Base-by-base conservation (phyloP, 1,140 invertebrate genomes). In the Drosophila lowei region DNA sequence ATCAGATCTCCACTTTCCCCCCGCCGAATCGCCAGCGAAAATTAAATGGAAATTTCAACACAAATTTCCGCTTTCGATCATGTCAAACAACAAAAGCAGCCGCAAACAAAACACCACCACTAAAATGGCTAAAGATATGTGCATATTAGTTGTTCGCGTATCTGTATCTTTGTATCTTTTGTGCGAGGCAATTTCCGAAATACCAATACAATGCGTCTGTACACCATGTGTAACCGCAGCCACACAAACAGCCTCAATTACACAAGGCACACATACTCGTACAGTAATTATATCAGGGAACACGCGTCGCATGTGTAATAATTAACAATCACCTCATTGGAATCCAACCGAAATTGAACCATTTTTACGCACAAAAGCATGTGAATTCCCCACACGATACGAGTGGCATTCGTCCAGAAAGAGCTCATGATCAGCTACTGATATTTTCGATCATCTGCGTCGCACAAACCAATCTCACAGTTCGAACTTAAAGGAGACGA, bases 1-100 rank as follows among this genome's bases (percentile, higher is more conserved):
- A 9, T 48, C 41, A 30, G 34, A 38, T 38, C 34, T 38, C 11
- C 50, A 42, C 8, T 16, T 43, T 54, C 1, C 47, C 47, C 15
- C 41, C 38, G 13, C 25, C 9, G 9, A 3, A 34, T 7, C 13
- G n/a, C 7, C 7, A 46, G 25, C 42, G 4, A 43, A 72, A 83
- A 83, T 78, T 75, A 78, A 83, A 84, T 83, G 67, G 60, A 83
- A 61, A 78, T 83, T 83, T 83, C 63, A 70, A 83, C 74, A 83
- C 65, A 64, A 64, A 83, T 83, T 83, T 83, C 79, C 75, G 71
- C 79, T 71, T 58, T 62, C 62, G 56, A 54, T 64, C 68, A 74
- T 73, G 61, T 58, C 79, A 49, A 48, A 47, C 48, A 55, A 50
- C 49, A 57, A 52, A 58, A 64, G 60, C 59, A 54, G 53, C 72